phyloP scores from a whole-genome alignment of 1,140 invertebrate species.

The Gerris buenoi region DNA sequence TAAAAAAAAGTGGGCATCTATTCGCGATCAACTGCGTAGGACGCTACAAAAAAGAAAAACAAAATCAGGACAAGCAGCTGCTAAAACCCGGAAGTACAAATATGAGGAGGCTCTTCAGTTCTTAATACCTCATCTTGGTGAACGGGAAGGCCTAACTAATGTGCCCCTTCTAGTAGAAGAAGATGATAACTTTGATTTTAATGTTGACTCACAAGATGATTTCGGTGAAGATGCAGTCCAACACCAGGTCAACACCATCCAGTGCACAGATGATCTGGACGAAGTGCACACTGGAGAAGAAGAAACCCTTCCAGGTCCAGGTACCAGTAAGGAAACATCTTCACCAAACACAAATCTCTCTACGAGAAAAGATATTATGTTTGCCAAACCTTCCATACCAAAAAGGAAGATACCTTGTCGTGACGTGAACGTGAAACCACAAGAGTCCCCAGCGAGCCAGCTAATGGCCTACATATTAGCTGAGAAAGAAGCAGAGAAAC shows the following conservation, averaged over 20 bases:
- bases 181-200: constrained; percentile 6
- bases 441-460: constrained; percentile 4
- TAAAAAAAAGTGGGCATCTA: no score
- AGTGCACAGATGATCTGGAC: neutral
- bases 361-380: no score
- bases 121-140: constrained; percentile 10
- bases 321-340: neutral
- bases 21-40: no score
- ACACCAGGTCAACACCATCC: no score
- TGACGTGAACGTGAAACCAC: neutral
- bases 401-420: constrained; percentile 16
- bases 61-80: constrained; percentile 14
- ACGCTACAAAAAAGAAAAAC: no score
- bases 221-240: constrained; percentile 6
- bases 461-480: no score
- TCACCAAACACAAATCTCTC: no score
- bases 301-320: neutral
- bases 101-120: constrained; percentile 14
- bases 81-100: constrained; percentile 11
- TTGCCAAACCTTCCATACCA: neutral
- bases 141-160: constrained; percentile 14
- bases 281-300: neutral
- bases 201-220: constrained; percentile 3
- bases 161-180: constrained; percentile 9
- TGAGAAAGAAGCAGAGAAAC: constrained; percentile 6